Percentiles rank a stretch among this genome's conserved stretches.
These are phyloP conservation scores for Embiotoca jacksoni DNA, from an alignment of 2,113 vertebrate species.

Conservation along the genomic window DNA sequence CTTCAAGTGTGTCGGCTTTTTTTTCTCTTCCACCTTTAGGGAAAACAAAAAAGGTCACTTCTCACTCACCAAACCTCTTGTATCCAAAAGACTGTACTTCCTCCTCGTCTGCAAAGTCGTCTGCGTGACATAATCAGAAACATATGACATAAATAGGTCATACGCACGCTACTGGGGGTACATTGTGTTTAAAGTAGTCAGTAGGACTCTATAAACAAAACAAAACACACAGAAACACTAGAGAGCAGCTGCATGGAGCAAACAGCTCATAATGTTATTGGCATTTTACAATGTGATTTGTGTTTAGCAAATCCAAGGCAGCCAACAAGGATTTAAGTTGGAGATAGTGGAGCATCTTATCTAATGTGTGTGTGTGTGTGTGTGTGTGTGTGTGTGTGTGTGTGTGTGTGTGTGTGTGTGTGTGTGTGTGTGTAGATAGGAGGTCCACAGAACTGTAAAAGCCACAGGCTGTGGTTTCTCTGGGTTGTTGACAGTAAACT, in stretches of 20 bases:
- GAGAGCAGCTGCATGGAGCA: neutral
- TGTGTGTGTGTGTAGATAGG: slow-evolving; percentile 51
- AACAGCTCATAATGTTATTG: neutral
- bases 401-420: slow-evolving; percentile 47
- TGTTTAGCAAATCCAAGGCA: neutral
- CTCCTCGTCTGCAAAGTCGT: slow-evolving; percentile 97
- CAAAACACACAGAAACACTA: slow-evolving; percentile 6
- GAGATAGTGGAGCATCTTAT: slow-evolving; percentile 36
- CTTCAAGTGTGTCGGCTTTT: slow-evolving; percentile 2
- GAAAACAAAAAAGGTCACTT: slow-evolving; percentile 24
- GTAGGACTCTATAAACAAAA: slow-evolving; percentile 29
- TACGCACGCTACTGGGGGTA: neutral
- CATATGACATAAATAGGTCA: slow-evolving; percentile 46
- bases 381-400: slow-evolving; percentile 25
- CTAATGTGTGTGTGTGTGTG: slow-evolving; percentile 9
- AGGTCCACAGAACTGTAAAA: slow-evolving; percentile 67
- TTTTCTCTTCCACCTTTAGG: slow-evolving; percentile 4
- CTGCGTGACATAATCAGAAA: slow-evolving; percentile 84
- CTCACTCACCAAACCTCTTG: slow-evolving; percentile 97
- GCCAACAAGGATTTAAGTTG: neutral
- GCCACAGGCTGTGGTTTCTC: slow-evolving; percentile 74
- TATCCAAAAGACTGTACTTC: slow-evolving; percentile 99
- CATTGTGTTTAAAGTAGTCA: slow-evolving; percentile 14
- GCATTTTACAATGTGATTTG: slow-evolving; percentile 5
- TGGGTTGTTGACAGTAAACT: slow-evolving; percentile 81